These are phyloP conservation scores for Xanthia icteritia DNA, from an alignment of 2,888 invertebrate species.

Conservation along the genomic window DNA sequence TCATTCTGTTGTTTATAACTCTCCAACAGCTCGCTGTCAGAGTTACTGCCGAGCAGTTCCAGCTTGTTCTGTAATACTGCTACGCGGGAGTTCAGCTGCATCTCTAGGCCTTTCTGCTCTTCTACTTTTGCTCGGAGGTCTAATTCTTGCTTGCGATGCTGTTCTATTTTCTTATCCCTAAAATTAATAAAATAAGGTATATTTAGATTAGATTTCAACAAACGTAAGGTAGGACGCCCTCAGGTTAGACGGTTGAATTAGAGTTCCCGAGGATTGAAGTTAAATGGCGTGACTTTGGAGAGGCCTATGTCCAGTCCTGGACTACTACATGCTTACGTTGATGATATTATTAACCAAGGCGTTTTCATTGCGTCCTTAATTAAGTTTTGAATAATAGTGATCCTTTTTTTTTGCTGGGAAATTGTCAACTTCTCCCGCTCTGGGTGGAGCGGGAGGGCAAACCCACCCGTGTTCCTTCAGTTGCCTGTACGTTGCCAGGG, in stretches of 20 bases:
- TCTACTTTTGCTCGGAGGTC: slow-evolving; percentile 82
- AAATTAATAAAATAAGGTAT: not conserved
- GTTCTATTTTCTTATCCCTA: slow-evolving; percentile 85
- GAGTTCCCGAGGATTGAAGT: not conserved
- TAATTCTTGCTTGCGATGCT: slow-evolving; percentile 83
- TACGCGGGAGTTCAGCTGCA: slow-evolving; percentile 83
- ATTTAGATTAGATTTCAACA: not conserved
- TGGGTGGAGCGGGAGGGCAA: no score
- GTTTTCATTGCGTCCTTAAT: not conserved
- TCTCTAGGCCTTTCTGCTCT: slow-evolving; percentile 83
- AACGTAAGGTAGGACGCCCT: no score
- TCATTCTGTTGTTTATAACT: slow-evolving; percentile 82
- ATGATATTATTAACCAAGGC: not conserved
- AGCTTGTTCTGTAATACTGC: slow-evolving; percentile 84
- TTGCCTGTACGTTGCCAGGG: no score
- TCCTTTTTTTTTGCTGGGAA: no score
- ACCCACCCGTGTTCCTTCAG: no score
- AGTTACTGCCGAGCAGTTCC: slow-evolving; percentile 78
- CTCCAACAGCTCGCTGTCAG: slow-evolving; percentile 79
- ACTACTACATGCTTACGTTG: not conserved
- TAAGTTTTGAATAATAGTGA: not conserved
- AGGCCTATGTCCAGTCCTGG: not conserved
- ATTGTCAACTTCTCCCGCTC: no score
- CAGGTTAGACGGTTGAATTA: no score
- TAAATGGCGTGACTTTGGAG: not conserved